Conservation (phyloP, 2,888 invertebrate genomes). For the Ectropis crepuscularia region DNA sequence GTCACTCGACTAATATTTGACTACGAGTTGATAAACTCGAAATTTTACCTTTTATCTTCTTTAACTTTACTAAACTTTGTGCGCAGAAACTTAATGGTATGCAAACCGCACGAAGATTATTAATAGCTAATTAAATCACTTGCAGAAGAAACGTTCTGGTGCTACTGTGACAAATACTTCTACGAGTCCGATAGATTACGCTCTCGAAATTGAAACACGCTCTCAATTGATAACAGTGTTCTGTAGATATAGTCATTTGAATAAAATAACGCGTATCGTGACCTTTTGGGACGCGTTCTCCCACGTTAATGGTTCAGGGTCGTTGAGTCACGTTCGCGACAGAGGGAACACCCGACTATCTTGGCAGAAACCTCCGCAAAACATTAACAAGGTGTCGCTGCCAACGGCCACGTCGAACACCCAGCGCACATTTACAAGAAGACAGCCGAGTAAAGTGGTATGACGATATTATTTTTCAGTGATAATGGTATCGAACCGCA, state of each 20-base stretch:
- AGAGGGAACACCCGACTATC: constrained; percentile 74
- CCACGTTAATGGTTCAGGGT: constrained; percentile 71
- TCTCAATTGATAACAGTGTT: constrained; percentile 41
- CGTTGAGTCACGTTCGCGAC: constrained; percentile 69
- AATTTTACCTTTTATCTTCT: neutral
- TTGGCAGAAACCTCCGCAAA: constrained; percentile 65
- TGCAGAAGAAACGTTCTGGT: neutral
- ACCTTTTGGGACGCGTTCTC: constrained; percentile 60
- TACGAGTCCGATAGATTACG: constrained; percentile 15
- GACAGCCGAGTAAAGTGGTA: constrained; percentile 38
- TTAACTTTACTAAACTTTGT: neutral
- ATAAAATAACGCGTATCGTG: constrained; percentile 49
- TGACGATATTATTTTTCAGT: constrained; percentile 33
- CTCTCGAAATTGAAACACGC: constrained; percentile 30
- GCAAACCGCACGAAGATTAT: neutral
- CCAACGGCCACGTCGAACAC: constrained; percentile 44
- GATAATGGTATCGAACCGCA: constrained; percentile 39
- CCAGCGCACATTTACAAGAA: constrained; percentile 37
- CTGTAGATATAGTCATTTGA: constrained; percentile 36
- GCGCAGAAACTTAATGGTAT: neutral
- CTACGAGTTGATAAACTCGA: constrained; percentile 5
- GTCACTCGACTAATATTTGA: neutral
- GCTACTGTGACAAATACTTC: constrained; percentile 3
- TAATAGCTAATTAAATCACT: neutral
- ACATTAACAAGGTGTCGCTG: constrained; percentile 50